Evolutionary conservation across 2,113 vertebrate species (phyloP).

Genomic region (Hystrix brachyura): DNA sequence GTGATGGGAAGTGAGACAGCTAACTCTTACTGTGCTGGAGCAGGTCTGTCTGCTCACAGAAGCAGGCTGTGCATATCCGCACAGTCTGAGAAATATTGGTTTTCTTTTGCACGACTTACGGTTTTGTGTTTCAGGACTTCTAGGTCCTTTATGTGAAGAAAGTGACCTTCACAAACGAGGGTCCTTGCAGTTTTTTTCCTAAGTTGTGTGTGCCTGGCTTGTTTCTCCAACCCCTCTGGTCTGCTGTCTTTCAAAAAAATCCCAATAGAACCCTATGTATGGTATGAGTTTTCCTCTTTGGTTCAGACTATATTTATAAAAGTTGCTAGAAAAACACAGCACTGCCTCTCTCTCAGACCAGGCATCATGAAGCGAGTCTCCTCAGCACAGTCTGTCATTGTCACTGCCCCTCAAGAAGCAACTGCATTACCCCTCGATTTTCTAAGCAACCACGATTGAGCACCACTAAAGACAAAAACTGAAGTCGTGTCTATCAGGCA

Average conservation of each 20-base stretch:
- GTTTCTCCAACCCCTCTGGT: not conserved
- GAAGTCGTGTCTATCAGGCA: slow-evolving; percentile 25
- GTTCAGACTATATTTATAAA: slow-evolving; percentile 27
- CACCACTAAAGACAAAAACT: slow-evolving; percentile 21
- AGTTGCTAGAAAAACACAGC: slow-evolving; percentile 20
- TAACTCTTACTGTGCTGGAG: not conserved
- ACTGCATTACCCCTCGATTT: not conserved
- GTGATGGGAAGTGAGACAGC: not conserved
- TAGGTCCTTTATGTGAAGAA: not conserved
- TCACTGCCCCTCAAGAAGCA: not conserved
- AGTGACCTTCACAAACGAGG: not conserved
- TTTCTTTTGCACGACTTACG: not conserved
- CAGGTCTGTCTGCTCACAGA: not conserved
- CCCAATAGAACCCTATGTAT: not conserved
- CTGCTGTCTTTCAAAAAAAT: not conserved
- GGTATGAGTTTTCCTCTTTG: slow-evolving; percentile 11
- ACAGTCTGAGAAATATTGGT: not conserved
- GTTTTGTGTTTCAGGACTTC: not conserved
- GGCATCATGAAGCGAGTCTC: not conserved
- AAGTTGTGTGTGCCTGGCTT: not conserved
- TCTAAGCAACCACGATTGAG: not conserved
- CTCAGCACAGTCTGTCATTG: not conserved
- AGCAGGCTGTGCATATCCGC: not conserved
- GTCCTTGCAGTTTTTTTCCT: not conserved
- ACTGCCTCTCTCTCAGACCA: not conserved